Evolutionary conservation across 2,888 invertebrate genomes (phyloP), one percentile per base, ranked within the genome.

Genomic region (Xestia xanthographa): DNA sequence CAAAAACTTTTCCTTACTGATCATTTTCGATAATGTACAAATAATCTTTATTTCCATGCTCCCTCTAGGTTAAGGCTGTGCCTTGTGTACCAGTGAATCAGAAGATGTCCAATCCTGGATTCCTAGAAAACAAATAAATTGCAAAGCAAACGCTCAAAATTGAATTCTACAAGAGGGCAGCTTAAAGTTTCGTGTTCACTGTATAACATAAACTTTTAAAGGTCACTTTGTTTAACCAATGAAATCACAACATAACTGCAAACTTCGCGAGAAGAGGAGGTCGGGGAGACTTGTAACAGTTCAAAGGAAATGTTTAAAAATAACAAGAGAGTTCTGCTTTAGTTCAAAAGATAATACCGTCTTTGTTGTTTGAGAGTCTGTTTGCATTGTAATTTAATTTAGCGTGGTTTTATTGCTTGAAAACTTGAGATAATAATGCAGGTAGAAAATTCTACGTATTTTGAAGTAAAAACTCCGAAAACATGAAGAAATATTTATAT

Each of bases 261-360:
- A 79, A 83, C 66, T 69, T 80, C 5, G 12, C 3, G 20, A 75
- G 75, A 67, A 75, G 75, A 67, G 84, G 62, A 71, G 62, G 45
- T 58, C 62, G 69, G 74, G 38, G 56, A 63, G 34, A 80, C 56
- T 79, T 56, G 58, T 50, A 74, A 56, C 43, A 29, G 48, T 69
- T 63, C 69, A 80, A 79, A 83, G 72, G 22, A 29, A 65, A 67
- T 63, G 26, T 63, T 66, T 73, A 63, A 48, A 63, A 74, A 84
- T 73, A 83, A 84, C 74, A 81, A 70, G 12, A 0, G 34, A 81
- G 43, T 66, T 71, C 22, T 60, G 65, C 11, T 41, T 82, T 43
- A 82, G 77, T 80, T 81, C 60, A 17, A 79, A 79, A 66, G 67
- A 79, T 48, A 83, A 79, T 22, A 80, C 50, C 14, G 34, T 50